phyloP scores from a whole-genome alignment of 2,797 vertebrate species.

The Falco berigora region DNA sequence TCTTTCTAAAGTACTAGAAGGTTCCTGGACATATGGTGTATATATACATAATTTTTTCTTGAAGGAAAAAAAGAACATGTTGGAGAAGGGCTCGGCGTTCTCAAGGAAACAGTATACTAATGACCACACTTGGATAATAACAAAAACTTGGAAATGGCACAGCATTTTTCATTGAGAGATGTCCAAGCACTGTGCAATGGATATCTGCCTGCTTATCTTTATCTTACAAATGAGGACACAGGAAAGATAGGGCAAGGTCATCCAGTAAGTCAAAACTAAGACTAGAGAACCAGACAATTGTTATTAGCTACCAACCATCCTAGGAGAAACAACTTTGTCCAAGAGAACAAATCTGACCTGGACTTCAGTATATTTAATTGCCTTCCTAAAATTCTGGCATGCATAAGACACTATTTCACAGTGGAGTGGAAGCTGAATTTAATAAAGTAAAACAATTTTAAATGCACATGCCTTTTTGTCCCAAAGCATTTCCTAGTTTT shows the following conservation, averaged over 20 bases:
- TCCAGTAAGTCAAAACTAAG: background rate
- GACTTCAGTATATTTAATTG: background rate
- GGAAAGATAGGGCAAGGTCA: background rate
- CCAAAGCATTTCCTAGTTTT: background rate
- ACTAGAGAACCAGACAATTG: background rate
- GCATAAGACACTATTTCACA: background rate
- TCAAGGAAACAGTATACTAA: background rate
- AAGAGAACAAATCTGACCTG: background rate
- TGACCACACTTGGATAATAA: background rate
- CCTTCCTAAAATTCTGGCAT: background rate
- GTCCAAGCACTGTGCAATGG: background rate
- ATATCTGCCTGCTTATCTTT: background rate
- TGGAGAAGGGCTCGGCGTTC: background rate
- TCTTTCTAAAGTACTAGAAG: background rate
- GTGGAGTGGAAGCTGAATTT: background rate
- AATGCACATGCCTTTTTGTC: background rate
- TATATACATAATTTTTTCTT: background rate
- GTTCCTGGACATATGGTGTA: background rate
- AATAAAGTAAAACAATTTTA: background rate
- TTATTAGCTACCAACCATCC: background rate
- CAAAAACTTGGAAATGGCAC: background rate
- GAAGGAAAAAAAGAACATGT: background rate
- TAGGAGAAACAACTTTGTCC: background rate
- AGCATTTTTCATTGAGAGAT: background rate
- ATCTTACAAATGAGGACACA: background rate